phyloP scores from a whole-genome alignment of 2,113 vertebrate genomes.

The Cebidichthys violaceus region DNA sequence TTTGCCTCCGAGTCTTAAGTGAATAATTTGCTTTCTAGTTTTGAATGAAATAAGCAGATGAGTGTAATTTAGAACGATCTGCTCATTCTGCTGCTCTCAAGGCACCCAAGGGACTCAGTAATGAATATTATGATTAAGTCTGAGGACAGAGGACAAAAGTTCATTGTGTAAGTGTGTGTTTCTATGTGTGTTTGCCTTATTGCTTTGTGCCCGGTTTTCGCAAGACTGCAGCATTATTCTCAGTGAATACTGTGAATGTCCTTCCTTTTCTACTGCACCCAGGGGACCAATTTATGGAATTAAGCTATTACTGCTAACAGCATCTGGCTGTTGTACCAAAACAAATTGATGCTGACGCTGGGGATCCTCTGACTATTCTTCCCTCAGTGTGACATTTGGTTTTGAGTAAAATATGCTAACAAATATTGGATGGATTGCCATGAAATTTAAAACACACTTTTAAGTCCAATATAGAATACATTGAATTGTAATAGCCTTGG shows the following conservation, averaged over 20 bases:
- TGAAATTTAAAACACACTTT: background rate
- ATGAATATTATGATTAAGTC: conserved; percentile 53
- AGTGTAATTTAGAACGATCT: conserved; percentile 37
- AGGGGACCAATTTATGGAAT: conserved; percentile 41
- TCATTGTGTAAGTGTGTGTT: conserved; percentile 41
- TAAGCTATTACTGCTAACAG: conserved; percentile 13
- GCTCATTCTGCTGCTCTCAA: conserved; percentile 24
- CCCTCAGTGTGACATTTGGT: background rate
- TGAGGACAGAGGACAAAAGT: conserved; percentile 53
- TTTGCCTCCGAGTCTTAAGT: background rate
- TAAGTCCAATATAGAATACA: background rate
- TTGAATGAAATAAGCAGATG: conserved; percentile 29
- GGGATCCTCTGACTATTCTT: background rate
- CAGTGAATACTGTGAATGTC: conserved; percentile 35
- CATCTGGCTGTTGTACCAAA: conserved; percentile 5
- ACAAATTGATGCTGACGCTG: background rate
- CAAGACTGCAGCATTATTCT: conserved; percentile 36
- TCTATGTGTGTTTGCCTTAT: conserved; percentile 25
- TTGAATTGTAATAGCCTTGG: background rate
- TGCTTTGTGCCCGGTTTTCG: conserved; percentile 33
- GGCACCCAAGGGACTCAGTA: conserved; percentile 35
- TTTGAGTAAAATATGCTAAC: background rate
- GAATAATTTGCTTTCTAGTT: background rate
- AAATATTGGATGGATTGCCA: background rate
- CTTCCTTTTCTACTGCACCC: conserved; percentile 43